Base-by-base conservation (phyloP, 2,797 vertebrate genomes). In the Clarias platycephalus region DNA sequence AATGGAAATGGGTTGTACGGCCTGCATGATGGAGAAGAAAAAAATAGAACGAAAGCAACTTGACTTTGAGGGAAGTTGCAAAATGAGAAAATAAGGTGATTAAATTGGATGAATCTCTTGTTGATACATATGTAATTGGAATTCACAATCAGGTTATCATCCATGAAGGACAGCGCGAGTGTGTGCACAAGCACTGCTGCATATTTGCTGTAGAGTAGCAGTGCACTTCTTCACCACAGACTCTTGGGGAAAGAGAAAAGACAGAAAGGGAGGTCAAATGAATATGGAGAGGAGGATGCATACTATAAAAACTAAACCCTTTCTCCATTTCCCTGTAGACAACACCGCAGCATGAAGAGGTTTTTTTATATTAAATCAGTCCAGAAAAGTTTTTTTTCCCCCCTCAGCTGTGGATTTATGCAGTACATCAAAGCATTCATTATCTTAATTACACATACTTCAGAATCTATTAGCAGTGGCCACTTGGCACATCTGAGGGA, bases 401-500 rank as follows among this genome's bases (percentile, higher is more conserved):
- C 53, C 22, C 44, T 83, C 85, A 60, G 87, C 84, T 87, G 87
- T 87, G 70, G 84, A 87, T 94, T 90, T 90, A 90, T 87, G 88
- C 83, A 72, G 83, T 87, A 93, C 92, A 93, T 94, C 92, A 93
- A 93, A 93, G 93, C 92, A 90, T 91, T 93, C 91, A 93, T 94
- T 93, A 93, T 93, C 91, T 91, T 94, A 94, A 94, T 94, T 94
- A 93, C 90, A 86, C 84, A 83, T 88, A 91, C 91, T 86, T 87
- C 78, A 86, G 53, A 86, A 92, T 93, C 90, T 90, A 88, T 86
- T 86, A 91, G 87, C 88, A 86, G 82, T 63, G 82, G 89, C 88
- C 87, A 90, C 91, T 88, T 89, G 93, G 90, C 88, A 90, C 91
- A 91, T 90, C 87, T 87, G 87, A 91, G 84, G 87, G 84, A 90